These are phyloP conservation scores for Sarcophaga peregrina DNA, from an alignment of 1,140 invertebrate species.

Conservation along the genomic window DNA sequence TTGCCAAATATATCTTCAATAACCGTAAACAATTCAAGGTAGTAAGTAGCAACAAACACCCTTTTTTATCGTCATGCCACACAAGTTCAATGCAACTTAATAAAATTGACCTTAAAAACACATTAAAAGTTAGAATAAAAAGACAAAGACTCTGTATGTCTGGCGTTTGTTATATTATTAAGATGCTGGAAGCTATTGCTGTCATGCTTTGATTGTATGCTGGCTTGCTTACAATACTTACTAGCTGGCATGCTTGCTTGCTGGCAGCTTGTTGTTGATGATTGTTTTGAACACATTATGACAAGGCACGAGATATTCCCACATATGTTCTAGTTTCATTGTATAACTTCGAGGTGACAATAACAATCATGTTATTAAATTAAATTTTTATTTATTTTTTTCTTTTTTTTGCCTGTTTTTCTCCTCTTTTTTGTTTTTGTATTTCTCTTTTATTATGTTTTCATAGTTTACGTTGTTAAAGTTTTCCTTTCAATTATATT, in stretches of 20 bases:
- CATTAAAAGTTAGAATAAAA: neutral
- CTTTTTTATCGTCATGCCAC: neutral
- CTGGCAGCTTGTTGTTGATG: neutral
- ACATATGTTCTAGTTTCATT: slow-evolving; percentile 46
- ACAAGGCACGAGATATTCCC: slow-evolving; percentile 41
- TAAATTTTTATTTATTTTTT: neutral
- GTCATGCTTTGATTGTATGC: neutral
- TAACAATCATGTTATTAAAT: slow-evolving; percentile 40
- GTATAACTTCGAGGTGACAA: slow-evolving; percentile 34
- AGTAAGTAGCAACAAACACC: slow-evolving; percentile 24
- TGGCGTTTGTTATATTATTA: neutral
- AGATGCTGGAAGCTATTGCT: slow-evolving; percentile 11
- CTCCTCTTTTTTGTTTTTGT: too few species aligned
- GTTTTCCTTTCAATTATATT: neutral
- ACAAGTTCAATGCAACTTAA: slow-evolving; percentile 49
- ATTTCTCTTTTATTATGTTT: too few species aligned
- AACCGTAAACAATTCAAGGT: slow-evolving; percentile 25
- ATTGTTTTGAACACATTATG: neutral
- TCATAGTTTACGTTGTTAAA: too few species aligned
- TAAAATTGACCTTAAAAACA: slow-evolving; percentile 47
- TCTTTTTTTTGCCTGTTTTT: neutral
- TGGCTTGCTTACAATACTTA: neutral
- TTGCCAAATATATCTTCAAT: too few species aligned
- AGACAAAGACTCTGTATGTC: neutral
- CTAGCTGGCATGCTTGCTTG: too few species aligned